phyloP scores from a whole-genome alignment of 2,888 invertebrate species.

The Acronicta alni region DNA sequence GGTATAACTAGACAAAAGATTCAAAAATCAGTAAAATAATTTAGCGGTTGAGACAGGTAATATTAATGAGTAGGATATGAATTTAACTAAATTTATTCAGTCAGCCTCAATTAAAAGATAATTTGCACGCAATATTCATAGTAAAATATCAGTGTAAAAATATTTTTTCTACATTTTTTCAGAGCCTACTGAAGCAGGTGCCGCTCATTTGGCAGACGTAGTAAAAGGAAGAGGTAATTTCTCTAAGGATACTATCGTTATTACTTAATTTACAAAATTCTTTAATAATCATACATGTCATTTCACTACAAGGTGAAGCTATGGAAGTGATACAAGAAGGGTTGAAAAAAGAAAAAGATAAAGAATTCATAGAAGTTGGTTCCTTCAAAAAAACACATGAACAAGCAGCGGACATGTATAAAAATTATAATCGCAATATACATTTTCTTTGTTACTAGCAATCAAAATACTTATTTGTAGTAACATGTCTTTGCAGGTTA shows the following conservation, averaged over 20 bases:
- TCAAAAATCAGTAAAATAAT: too few relatives aligned
- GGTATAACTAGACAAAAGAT: too few relatives aligned
- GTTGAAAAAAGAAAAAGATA: conserved; percentile 63
- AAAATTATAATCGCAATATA: background rate
- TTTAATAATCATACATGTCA: too few relatives aligned
- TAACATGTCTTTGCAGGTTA: conserved; percentile 57
- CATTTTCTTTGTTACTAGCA: too few relatives aligned
- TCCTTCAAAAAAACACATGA: conserved; percentile 66
- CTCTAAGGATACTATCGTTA: too few relatives aligned
- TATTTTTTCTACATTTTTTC: conserved; percentile 8
- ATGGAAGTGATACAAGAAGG: conserved; percentile 66
- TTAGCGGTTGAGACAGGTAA: too few relatives aligned
- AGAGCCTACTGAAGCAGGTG: conserved; percentile 70
- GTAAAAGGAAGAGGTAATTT: conserved; percentile 71
- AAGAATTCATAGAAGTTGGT: conserved; percentile 68
- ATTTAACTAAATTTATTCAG: too few relatives aligned
- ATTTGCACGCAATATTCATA: background rate
- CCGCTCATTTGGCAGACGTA: conserved; percentile 69
- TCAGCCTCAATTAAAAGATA: background rate
- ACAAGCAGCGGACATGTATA: conserved; percentile 68
- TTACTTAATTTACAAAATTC: too few relatives aligned
- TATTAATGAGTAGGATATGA: too few relatives aligned
- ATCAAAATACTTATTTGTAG: background rate
- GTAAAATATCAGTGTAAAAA: too few relatives aligned
- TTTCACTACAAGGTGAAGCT: conserved; percentile 68